Conservation (phyloP, 2,113 vertebrate genomes). For the Microcebus lehilahytsara region DNA sequence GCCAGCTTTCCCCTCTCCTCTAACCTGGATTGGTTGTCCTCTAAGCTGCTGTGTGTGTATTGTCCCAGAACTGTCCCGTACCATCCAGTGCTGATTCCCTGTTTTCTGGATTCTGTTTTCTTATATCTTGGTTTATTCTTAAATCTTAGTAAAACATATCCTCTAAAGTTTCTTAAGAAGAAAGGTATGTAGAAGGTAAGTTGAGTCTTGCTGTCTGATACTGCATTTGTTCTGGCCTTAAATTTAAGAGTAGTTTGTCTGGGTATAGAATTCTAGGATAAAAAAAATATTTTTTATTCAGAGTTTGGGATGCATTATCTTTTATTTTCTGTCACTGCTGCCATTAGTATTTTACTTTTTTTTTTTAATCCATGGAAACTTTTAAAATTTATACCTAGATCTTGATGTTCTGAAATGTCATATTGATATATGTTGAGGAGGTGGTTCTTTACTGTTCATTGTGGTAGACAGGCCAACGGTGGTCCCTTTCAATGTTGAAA, state of each 20-base stretch:
- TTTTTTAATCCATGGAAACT: neutral
- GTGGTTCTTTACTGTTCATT: neutral
- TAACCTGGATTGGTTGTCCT: neutral
- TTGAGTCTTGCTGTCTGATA: neutral
- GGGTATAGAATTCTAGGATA: neutral
- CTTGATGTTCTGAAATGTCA: neutral
- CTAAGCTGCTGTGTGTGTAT: neutral
- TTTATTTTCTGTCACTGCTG: neutral
- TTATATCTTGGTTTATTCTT: neutral
- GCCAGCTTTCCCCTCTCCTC: neutral
- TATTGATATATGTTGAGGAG: neutral
- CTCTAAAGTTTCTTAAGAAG: slow-evolving; percentile 3
- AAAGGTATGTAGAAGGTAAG: neutral
- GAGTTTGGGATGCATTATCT: neutral
- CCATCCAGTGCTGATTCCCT: neutral
- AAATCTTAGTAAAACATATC: neutral
- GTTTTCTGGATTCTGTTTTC: neutral
- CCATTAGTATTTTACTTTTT: neutral
- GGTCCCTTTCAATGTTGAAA: neutral
- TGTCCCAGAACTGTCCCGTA: neutral
- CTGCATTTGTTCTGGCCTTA: neutral
- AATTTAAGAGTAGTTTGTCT: neutral
- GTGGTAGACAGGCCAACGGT: neutral
- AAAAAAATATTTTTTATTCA: neutral
- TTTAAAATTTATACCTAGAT: neutral